phyloP scores from a whole-genome alignment of 1,140 invertebrate species.

The Drosophila nigrodunni region DNA sequence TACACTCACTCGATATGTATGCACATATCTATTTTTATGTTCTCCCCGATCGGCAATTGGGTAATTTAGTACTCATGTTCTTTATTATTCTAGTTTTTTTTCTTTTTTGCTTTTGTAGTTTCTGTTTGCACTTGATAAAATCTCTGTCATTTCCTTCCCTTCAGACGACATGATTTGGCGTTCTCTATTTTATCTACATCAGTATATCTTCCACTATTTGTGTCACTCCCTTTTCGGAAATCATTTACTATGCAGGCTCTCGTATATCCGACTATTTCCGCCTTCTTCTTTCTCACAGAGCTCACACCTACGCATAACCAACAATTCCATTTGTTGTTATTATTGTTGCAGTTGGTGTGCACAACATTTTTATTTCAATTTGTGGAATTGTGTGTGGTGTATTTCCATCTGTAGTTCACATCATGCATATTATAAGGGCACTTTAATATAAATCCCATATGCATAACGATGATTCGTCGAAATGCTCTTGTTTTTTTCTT shows the following conservation, averaged over 20 bases:
- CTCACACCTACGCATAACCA: constrained; percentile 64
- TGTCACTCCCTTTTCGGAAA: constrained; percentile 30
- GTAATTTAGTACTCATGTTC: neutral
- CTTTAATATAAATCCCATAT: constrained; percentile 3
- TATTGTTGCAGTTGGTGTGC: constrained; percentile 27
- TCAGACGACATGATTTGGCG: neutral
- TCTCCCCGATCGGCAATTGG: constrained; percentile 29
- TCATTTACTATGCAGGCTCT: constrained; percentile 62
- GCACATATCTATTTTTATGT: constrained; percentile 33
- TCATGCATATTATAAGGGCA: constrained; percentile 34
- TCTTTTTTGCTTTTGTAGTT: neutral
- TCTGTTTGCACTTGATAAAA: constrained; percentile 51
- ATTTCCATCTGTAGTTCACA: constrained; percentile 60
- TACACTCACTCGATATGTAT: too few species aligned
- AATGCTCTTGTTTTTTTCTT: too few species aligned
- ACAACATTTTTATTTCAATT: constrained; percentile 58
- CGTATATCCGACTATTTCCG: constrained; percentile 58
- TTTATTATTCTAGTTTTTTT: constrained; percentile 25
- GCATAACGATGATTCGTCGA: too few species aligned
- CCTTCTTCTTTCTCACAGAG: constrained; percentile 20
- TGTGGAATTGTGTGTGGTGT: constrained; percentile 48
- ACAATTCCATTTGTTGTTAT: constrained; percentile 38
- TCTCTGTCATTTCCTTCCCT: constrained; percentile 43
- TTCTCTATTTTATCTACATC: constrained; percentile 6
- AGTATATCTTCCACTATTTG: constrained; percentile 21